phyloP scores from a whole-genome alignment of 1,140 invertebrate species.

The Phymastichus coffea region DNA sequence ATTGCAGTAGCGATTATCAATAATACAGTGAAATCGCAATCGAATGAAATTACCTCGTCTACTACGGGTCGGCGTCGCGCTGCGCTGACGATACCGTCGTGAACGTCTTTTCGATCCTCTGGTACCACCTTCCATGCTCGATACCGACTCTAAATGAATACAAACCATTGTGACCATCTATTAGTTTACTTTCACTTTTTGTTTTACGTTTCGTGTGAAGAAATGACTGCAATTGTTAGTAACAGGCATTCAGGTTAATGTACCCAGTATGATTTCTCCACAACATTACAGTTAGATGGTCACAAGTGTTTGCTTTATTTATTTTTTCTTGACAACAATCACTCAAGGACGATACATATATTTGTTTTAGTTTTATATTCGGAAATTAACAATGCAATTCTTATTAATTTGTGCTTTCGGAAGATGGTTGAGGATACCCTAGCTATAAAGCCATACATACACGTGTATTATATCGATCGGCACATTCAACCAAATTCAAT shows the following conservation, averaged over 20 bases:
- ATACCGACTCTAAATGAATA: slow-evolving; percentile 60
- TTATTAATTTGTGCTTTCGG: too few relatives aligned
- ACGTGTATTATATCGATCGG: too few relatives aligned
- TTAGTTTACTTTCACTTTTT: slow-evolving; percentile 19
- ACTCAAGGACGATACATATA: too few relatives aligned
- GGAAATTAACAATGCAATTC: too few relatives aligned
- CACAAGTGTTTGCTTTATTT: slow-evolving; percentile 52
- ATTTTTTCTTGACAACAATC: too few relatives aligned
- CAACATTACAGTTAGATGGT: slow-evolving; percentile 49
- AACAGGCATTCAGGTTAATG: slow-evolving; percentile 36
- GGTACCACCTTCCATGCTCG: slow-evolving; percentile 61
- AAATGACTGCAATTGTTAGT: slow-evolving; percentile 30
- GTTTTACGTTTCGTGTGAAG: background rate
- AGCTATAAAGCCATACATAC: too few relatives aligned
- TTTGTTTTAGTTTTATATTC: too few relatives aligned
- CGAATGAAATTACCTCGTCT: slow-evolving; percentile 39
- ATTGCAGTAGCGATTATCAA: too few relatives aligned
- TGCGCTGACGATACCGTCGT: slow-evolving; percentile 49
- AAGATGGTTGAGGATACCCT: too few relatives aligned
- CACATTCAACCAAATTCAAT: too few relatives aligned
- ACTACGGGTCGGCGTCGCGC: slow-evolving; percentile 49
- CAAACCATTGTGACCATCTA: slow-evolving; percentile 58
- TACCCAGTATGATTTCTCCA: slow-evolving; percentile 14
- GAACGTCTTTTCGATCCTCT: slow-evolving; percentile 53
- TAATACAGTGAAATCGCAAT: slow-evolving; percentile 8